phyloP scores from a whole-genome alignment of 2,113 vertebrate genomes.

The Pongo pygmaeus region DNA sequence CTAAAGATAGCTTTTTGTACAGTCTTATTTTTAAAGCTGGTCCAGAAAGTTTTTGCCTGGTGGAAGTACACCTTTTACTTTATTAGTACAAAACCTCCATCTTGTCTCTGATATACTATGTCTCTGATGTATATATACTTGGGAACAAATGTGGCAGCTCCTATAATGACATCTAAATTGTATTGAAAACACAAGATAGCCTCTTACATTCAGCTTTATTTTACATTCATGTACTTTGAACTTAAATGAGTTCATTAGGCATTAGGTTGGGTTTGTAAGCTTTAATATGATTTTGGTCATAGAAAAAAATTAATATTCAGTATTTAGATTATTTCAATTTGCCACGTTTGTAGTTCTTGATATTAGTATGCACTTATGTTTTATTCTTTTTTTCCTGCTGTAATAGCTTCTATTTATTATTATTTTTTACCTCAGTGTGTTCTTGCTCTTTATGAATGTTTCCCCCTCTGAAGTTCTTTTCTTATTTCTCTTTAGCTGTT shows the following conservation, averaged over 20 bases:
- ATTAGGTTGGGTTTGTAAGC: slow-evolving; percentile 48
- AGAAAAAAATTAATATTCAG: slow-evolving; percentile 58
- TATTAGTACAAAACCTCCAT: slow-evolving; percentile 52
- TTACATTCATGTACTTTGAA: slow-evolving; percentile 39
- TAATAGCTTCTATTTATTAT: slow-evolving; percentile 22
- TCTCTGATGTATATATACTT: neutral
- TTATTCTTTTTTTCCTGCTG: neutral
- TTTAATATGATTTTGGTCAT: slow-evolving; percentile 47
- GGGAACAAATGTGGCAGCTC: slow-evolving; percentile 20
- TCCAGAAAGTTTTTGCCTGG: slow-evolving; percentile 55
- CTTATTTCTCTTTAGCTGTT: slow-evolving; percentile 31
- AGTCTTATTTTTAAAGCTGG: slow-evolving; percentile 39
- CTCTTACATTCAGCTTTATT: slow-evolving; percentile 48
- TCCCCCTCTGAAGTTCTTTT: slow-evolving; percentile 37
- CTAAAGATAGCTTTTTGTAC: neutral
- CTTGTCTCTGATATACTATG: slow-evolving; percentile 3
- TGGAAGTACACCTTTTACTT: slow-evolving; percentile 47
- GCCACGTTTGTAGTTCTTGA: slow-evolving; percentile 55
- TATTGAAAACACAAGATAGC: neutral
- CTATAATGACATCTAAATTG: slow-evolving; percentile 26
- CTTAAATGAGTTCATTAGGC: slow-evolving; percentile 35
- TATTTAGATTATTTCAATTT: neutral
- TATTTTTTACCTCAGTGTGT: slow-evolving; percentile 23
- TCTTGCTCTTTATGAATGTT: slow-evolving; percentile 38
- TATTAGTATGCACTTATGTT: slow-evolving; percentile 18